Evolutionary conservation across 2,888 invertebrate species (phyloP), one percentile per base, ranked within the genome.

Genomic region (Morpho deidamia): DNA sequence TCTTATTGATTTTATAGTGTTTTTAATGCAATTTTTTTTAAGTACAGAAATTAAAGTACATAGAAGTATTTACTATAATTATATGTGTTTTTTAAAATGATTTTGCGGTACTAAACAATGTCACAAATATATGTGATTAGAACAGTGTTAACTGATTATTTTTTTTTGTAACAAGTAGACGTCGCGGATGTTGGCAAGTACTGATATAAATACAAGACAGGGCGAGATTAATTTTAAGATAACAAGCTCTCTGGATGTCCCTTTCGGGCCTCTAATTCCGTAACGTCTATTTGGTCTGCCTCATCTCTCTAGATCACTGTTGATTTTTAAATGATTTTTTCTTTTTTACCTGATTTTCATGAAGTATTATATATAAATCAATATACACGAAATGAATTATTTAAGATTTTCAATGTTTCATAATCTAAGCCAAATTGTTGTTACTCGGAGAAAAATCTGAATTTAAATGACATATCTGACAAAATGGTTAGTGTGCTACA

Each of bases 401-500:
- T 76, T 81, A 80, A 74, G 56, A 62, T 63, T 67, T 68, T 74
- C 76, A 75, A 76, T 73, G 58, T 78, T 78, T 79, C 75, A 74
- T 80, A 76, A 72, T 78, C 64, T 78, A 83, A 83, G 83, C 82
- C 83, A 87, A 87, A 86, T 85, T 82, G 76, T 86, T 83, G 76
- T 86, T 83, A 87, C 85, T 78, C 78, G 84, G 87, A 85, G 82
- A 83, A 87, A 81, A 86, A 85, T 85, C 86, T 78, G 88, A 89
- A 89, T 89, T 89, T 89, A 89, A 84, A 87, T 84, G 73, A 89
- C 89, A 89, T 89, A 89, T 89, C 89, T 87, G 85, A 86, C 83
- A 88, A 87, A 85, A 88, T 88, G 89, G 89, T 89, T 89, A 89
- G 89, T 89, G 89, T 88, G 85, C 83, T 89, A 89, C 86, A 81